phyloP scores from a whole-genome alignment of 1,140 invertebrate species.

The Caenorhabditis brenneri region DNA sequence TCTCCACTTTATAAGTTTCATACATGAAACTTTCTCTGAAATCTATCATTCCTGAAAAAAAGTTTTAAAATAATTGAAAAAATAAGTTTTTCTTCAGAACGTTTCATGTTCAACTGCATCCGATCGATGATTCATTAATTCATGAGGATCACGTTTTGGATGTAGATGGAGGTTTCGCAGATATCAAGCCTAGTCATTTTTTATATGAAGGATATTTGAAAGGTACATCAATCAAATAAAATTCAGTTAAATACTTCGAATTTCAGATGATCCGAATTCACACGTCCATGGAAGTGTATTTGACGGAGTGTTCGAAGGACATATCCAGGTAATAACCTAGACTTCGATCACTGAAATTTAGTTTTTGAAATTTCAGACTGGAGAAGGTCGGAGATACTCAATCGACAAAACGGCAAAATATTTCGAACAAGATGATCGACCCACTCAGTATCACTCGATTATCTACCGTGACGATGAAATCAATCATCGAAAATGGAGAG shows the following conservation, averaged over 20 bases:
- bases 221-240: conserved; percentile 44
- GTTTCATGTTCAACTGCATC: conserved; percentile 66
- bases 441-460: conserved; percentile 81
- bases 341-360: neutral
- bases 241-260: neutral
- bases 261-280: conserved; percentile 81
- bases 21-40: too few species aligned
- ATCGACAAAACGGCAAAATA: conserved; percentile 86
- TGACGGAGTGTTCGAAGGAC: conserved; percentile 92
- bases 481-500: conserved; percentile 81
- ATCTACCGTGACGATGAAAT: conserved; percentile 93
- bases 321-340: conserved; percentile 77
- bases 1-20: too few species aligned
- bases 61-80: neutral
- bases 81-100: conserved; percentile 66
- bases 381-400: conserved; percentile 80
- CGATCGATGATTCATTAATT: conserved; percentile 62
- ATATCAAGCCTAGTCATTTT: conserved; percentile 63
- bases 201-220: conserved; percentile 66
- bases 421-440: conserved; percentile 70
- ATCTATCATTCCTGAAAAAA: too few species aligned
- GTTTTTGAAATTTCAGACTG: conserved; percentile 74
- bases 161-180: conserved; percentile 61
- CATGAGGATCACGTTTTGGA: conserved; percentile 65
- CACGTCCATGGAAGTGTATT: conserved; percentile 88